Base-by-base conservation (phyloP, 1,140 invertebrate genomes). In the Amyelois transitella region DNA sequence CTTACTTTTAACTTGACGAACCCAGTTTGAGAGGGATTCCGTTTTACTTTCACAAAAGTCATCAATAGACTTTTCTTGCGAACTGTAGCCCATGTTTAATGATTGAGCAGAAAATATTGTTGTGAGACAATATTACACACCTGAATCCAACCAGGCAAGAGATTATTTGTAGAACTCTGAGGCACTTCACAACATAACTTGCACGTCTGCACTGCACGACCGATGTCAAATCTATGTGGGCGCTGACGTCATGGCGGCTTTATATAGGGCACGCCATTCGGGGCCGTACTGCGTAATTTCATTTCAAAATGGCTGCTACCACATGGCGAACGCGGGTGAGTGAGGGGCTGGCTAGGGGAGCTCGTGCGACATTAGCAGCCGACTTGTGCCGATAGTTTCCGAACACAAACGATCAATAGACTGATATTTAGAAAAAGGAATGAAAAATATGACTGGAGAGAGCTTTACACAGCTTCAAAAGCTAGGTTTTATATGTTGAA, bases 1-100 rank as follows among this genome's bases (percentile, higher is more conserved):
- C 77, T 88, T 88, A 77, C 69, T 77, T 85, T 88, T 88, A 66
- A 86, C 78, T 81, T 86, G 78, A 62, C 80, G 80, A 58, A 88
- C 82, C 85, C 85, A 88, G 51, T 84, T 86, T 66, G 76, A 78
- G 43, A 88, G 61, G 67, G 85, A 81, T 81, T 86, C 82, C 10
- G 76, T 75, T 82, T 88, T 88, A 79, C 81, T 83, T 81, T 88
- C 85, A 77, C 85, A 86, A 71, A 88, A 88, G 60, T 88, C 85
- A 62, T 80, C 85, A 59, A 85, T 70, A 67, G 75, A 75, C 65
- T 78, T 83, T 75, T 88, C 82, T 68, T 79, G 77, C 53, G 62
- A 64, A 71, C 67, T 81, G 74, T 85, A 85, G 62, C 82, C 82
- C 85, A 88, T 88, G 68, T 63, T 74, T 55, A 58, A 62, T 64